phyloP scores from a whole-genome alignment of 2,113 vertebrate genomes.

The Podarcis raffonei region DNA sequence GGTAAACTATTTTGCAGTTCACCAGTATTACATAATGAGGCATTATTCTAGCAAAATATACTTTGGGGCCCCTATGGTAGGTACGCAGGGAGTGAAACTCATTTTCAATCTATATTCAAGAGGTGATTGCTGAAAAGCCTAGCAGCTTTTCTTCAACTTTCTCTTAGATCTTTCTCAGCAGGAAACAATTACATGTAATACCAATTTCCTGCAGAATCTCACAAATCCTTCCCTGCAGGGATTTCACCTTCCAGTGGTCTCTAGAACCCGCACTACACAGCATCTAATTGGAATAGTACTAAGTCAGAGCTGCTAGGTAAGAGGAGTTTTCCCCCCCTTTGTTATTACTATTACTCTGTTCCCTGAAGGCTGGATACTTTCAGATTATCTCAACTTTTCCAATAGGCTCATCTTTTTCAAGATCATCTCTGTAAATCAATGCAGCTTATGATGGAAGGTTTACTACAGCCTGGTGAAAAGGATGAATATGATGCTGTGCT shows the following conservation, averaged over 20 bases:
- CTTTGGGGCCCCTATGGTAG: background rate
- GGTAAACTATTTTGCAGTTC: slow-evolving; percentile 25
- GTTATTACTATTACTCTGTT: background rate
- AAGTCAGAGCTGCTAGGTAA: slow-evolving; percentile 41
- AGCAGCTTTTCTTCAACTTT: slow-evolving; percentile 60
- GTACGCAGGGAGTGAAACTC: slow-evolving; percentile 22
- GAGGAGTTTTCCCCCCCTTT: background rate
- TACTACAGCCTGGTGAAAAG: background rate
- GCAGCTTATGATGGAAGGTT: slow-evolving; percentile 1
- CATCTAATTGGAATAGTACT: slow-evolving; percentile 48
- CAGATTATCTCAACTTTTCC: background rate
- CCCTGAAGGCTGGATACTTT: slow-evolving; percentile 28
- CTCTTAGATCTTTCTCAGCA: slow-evolving; percentile 56
- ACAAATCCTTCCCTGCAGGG: slow-evolving; percentile 65
- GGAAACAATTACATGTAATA: slow-evolving; percentile 68
- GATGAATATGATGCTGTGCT: background rate
- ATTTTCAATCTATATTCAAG: slow-evolving; percentile 4
- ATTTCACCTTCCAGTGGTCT: slow-evolving; percentile 70
- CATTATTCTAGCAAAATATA: slow-evolving; percentile 30
- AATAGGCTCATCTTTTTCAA: slow-evolving; percentile 39
- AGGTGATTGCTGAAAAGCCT: slow-evolving; percentile 55
- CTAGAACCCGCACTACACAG: slow-evolving; percentile 43
- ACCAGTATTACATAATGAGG: slow-evolving; percentile 16
- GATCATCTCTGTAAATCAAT: slow-evolving; percentile 6
- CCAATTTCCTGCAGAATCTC: slow-evolving; percentile 67